A percentile compares a stretch with the other conserved stretches of the same genome.
Evolutionary conservation across 2,797 vertebrate species (phyloP).

Genomic region (Gymnothorax javanicus): DNA sequence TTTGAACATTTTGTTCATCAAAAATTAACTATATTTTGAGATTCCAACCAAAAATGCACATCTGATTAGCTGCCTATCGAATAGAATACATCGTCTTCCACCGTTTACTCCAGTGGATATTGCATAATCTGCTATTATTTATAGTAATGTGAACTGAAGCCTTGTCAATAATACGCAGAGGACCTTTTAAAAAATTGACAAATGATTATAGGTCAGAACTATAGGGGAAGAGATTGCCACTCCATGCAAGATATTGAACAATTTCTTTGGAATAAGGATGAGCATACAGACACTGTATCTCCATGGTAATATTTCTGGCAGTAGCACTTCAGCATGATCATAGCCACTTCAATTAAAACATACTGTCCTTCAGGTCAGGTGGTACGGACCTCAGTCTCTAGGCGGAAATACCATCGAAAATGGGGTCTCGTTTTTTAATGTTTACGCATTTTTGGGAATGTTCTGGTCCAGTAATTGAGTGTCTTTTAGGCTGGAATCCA

Average conservation of each 20-base stretch:
- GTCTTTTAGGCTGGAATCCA: conserved; percentile 10
- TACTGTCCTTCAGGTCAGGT: background rate
- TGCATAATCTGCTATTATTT: background rate
- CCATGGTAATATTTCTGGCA: background rate
- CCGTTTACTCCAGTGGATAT: background rate
- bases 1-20: no score
- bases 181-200: background rate
- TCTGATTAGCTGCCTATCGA: background rate
- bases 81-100: background rate
- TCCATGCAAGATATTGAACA: background rate
- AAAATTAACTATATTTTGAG: no score
- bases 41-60: no score
- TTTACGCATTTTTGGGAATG: background rate
- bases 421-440: background rate
- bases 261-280: background rate
- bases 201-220: background rate
- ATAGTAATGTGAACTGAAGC: background rate
- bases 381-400: background rate
- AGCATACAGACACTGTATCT: background rate
- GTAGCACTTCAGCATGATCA: background rate
- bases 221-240: background rate
- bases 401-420: background rate
- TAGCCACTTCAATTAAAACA: background rate
- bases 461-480: background rate
- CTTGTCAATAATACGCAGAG: background rate